A percentile compares a stretch with the other conserved stretches of the same genome.
These are phyloP conservation scores for Drosophila nikananu DNA, from an alignment of 1,140 invertebrate genomes.

Conservation along the genomic window DNA sequence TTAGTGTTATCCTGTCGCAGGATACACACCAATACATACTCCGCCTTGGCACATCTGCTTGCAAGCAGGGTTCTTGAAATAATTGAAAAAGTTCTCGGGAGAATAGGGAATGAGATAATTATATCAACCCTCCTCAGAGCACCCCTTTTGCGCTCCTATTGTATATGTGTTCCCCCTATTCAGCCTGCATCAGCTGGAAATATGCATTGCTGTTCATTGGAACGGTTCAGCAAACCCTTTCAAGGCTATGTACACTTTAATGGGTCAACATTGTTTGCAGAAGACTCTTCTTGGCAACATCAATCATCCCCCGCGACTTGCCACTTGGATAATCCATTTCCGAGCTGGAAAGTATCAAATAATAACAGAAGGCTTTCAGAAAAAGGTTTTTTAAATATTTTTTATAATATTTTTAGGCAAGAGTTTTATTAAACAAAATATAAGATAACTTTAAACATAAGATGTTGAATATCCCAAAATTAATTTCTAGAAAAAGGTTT, in stretches of 20 bases:
- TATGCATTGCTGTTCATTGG: constrained; percentile 41
- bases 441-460: neutral
- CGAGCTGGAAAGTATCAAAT: constrained; percentile 1
- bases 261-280: constrained; percentile 51
- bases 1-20: constrained; percentile 32
- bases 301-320: constrained; percentile 10
- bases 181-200: constrained; percentile 32
- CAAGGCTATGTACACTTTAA: constrained; percentile 58
- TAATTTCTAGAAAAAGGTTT: no score
- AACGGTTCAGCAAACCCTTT: constrained; percentile 67
- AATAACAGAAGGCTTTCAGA: neutral
- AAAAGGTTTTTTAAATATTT: neutral
- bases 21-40: constrained; percentile 25
- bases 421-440: neutral
- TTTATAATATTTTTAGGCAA: neutral
- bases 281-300: neutral
- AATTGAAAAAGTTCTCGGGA: constrained; percentile 64
- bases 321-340: constrained; percentile 10
- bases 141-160: constrained; percentile 5
- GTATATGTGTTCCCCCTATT: neutral
- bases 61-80: constrained; percentile 24
- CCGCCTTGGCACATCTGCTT: constrained; percentile 2
- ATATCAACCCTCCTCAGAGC: constrained; percentile 6
- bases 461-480: no score
- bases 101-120: constrained; percentile 21